phyloP scores from a whole-genome alignment of 92 coral and sea anemone genomes.

The Pocillopora meandrina region DNA sequence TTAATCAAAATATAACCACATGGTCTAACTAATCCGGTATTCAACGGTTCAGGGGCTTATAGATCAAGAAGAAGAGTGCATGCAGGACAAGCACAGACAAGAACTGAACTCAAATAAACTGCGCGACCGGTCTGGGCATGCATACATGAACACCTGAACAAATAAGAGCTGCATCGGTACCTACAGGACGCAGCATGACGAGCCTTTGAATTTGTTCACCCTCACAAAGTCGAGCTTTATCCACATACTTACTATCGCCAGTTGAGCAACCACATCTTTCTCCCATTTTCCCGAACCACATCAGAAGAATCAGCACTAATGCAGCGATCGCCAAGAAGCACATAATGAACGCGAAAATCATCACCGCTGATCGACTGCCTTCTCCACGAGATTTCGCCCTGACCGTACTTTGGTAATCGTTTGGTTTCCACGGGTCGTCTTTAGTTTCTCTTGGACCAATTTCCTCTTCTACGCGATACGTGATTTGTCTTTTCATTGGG shows the following conservation, averaged over 20 bases:
- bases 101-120: too few species aligned
- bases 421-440: conserved; percentile 11
- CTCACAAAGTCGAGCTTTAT: neutral
- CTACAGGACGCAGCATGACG: too few species aligned
- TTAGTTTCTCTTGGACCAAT: conserved; percentile 1
- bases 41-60: too few species aligned
- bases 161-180: too few species aligned
- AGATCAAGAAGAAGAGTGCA: too few species aligned
- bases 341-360: neutral
- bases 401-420: neutral
- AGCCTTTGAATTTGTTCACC: too few species aligned
- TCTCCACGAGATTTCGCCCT: neutral
- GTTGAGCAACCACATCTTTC: conserved; percentile 11
- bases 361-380: conserved; percentile 6
- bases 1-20: too few species aligned
- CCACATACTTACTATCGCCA: neutral
- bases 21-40: too few species aligned
- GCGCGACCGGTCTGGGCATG: too few species aligned
- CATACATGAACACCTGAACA: too few species aligned
- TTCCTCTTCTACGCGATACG: conserved; percentile 6
- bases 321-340: conserved; percentile 14
- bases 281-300: conserved; percentile 21
- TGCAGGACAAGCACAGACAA: too few species aligned
- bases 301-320: neutral
- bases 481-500: conserved; percentile 27